Conservation (phyloP, 2,113 vertebrate species). For the Thalassoma bifasciatum region DNA sequence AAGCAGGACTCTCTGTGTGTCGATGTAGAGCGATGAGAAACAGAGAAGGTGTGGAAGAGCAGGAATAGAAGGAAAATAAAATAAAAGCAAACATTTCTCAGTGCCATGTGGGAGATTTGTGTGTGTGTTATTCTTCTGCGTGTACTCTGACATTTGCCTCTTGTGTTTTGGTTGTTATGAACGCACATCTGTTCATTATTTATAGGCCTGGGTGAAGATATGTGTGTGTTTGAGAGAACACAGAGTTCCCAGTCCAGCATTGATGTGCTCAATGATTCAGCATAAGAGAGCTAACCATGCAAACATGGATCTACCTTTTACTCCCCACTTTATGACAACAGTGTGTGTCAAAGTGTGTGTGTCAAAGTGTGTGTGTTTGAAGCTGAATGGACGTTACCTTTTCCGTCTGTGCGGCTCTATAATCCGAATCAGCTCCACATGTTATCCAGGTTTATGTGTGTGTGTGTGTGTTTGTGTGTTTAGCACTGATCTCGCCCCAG, state of each 20-base stretch:
- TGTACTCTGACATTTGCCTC: constrained; percentile 30
- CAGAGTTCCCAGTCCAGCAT: constrained; percentile 46
- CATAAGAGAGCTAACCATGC: constrained; percentile 62
- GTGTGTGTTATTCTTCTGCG: constrained; percentile 12
- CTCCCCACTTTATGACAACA: not conserved
- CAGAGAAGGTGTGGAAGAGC: constrained; percentile 10
- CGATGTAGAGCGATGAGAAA: constrained; percentile 10
- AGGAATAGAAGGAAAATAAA: constrained; percentile 26
- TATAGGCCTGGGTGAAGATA: constrained; percentile 30
- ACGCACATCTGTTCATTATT: constrained; percentile 71
- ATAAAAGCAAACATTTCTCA: constrained; percentile 19
- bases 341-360: constrained; percentile 3
- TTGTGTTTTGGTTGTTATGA: constrained; percentile 49
- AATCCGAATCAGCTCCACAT: constrained; percentile 82
- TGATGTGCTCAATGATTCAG: constrained; percentile 73
- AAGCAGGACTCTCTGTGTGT: not conserved
- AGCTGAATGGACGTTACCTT: constrained; percentile 70
- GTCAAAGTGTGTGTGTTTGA: constrained; percentile 21
- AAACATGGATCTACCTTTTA: constrained; percentile 43
- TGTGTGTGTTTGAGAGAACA: constrained; percentile 29
- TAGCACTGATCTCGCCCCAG: constrained; percentile 57
- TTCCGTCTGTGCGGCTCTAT: constrained; percentile 77
- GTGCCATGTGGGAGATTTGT: constrained; percentile 25
- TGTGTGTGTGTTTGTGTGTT: constrained; percentile 38
- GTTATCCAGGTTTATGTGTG: constrained; percentile 67